These are phyloP conservation scores for Perca flavescens DNA, from an alignment of 2,113 vertebrate species.

Conservation along the genomic window DNA sequence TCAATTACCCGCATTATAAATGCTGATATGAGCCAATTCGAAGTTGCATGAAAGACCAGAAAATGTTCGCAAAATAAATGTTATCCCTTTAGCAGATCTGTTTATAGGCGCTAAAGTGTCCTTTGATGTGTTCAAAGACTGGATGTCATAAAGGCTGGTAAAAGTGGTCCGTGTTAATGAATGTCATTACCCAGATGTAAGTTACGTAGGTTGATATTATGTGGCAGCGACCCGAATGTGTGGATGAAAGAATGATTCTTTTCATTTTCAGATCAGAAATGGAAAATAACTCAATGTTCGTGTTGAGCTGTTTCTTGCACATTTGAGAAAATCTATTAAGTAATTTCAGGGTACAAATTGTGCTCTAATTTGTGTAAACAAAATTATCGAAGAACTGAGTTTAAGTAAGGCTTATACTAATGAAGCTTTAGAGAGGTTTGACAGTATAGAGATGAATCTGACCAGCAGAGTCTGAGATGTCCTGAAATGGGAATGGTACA, in stretches of 20 bases:
- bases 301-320: too few species aligned
- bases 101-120: background rate
- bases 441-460: background rate
- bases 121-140: background rate
- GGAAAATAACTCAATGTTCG: background rate
- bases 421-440: background rate
- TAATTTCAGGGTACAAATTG: too few species aligned
- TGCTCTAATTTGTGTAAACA: too few species aligned
- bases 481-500: background rate
- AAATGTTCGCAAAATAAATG: background rate
- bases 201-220: background rate
- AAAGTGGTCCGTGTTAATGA: background rate
- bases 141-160: too few species aligned
- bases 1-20: background rate
- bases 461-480: background rate
- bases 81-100: background rate
- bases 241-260: background rate
- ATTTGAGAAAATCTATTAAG: too few species aligned
- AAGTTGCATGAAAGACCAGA: background rate
- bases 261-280: background rate
- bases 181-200: background rate
- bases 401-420: background rate
- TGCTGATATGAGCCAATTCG: background rate
- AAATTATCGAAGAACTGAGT: background rate
- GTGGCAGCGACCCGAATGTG: background rate